Base-by-base conservation (phyloP, 2,797 vertebrate species). In the Distichodus sexfasciatus region DNA sequence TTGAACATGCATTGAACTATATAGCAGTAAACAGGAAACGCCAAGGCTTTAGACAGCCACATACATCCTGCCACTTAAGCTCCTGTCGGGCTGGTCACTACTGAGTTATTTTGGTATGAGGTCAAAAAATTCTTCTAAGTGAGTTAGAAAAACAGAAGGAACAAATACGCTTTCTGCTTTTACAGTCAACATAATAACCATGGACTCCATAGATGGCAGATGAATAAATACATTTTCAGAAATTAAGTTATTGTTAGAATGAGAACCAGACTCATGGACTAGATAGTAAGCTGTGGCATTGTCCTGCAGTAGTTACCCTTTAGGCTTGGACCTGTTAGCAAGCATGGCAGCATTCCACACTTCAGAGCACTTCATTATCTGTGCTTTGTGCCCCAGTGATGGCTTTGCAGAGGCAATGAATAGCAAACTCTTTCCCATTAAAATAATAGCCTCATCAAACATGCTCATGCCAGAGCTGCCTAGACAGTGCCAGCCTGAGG, bases 381-480 rank as follows among this genome's bases (percentile, higher is more conserved):
- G 59, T 65, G 77, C 82, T 87, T 87, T 88, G 86, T 87, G 78
- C 81, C 82, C 84, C 73, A 60, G 69, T 81, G 82, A 86, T 75
- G 80, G 79, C 84, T 79, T 55, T 82, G 82, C 85, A 76, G 77
- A 77, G 58, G 62, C 78, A 80, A 87, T 87, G 83, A 90, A 89
- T 86, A 83, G 84, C 76, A 80, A 70, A 78, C 81, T 83, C 77
- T 78, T 86, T 87, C 77, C 80, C 80, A 86, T 90, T 87, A 87
- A 90, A 90, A 85, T 83, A 88, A 89, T 86, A 90, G 80, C 84
- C 82, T 84, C 85, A 85, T 88, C 81, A 78, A 84, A 79, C 71
- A 80, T 67, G 71, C 74, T 82, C 77, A 79, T 83, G 83, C 83
- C 84, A 84, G 79, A 61, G 28, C 44, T 28, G 40, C 33, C 73